Base-by-base conservation (phyloP, 2,797 vertebrate genomes). In the Platyrinchus mystaceus region DNA sequence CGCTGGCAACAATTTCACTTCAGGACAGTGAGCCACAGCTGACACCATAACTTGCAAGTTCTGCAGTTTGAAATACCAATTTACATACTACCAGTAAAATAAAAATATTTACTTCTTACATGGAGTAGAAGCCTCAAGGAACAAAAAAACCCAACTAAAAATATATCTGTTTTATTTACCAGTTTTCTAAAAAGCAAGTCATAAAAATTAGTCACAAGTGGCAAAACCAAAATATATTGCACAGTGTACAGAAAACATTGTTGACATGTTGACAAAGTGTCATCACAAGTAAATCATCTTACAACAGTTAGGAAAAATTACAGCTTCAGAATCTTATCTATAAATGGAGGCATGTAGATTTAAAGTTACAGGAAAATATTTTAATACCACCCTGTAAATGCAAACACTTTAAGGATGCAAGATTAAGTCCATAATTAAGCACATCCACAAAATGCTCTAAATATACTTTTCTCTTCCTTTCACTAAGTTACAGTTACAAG, bases 161-260 rank as follows among this genome's bases (percentile, higher is more conserved):
- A 98, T 98, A 98, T 97, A 97, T 97, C 82, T 91, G 95, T 95
- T 98, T 98, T 98, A 98, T 98, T 98, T 97, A 97, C 89, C 97
- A 92, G 96, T 97, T 97, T 97, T 98, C 98, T 98, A 98, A 97
- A 98, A 98, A 97, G 97, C 97, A 97, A 94, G 96, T 98, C 97
- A 96, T 98, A 98, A 97, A 98, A 98, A 98, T 96, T 96, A 96
- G 97, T 97, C 97, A 98, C 95, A 96, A 98, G 96, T 98, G 95
- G 95, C 95, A 95, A 96, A 96, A 97, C 95, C 87, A 92, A 95
- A 97, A 97, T 88, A 95, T 96, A 97, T 96, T 97, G 98, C 97
- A 97, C 97, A 95, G 97, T 95, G 93, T 93, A 94, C 95, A 94
- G 95, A 95, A 97, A 92, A 94, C 96, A 94, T 79, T 77, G 87